Conservation (phyloP, 2,113 vertebrate species). For the Laticauda colubrina region DNA sequence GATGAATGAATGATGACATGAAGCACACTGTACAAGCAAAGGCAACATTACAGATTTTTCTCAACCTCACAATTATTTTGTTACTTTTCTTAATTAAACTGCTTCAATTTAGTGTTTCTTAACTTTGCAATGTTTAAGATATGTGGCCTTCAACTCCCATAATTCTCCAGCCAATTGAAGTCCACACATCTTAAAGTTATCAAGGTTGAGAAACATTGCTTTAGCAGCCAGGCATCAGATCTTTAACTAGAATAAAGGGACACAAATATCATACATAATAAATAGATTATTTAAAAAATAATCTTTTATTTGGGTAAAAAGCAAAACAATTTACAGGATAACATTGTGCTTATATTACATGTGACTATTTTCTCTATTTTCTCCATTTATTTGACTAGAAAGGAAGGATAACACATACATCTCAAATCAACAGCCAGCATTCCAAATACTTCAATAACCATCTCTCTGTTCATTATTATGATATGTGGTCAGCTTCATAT, state of each 20-base stretch:
- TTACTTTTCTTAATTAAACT: background rate
- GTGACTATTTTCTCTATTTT: background rate
- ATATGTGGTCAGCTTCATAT: background rate
- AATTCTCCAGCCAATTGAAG: background rate
- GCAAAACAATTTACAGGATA: background rate
- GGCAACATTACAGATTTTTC: background rate
- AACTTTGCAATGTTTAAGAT: background rate
- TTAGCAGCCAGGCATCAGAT: background rate
- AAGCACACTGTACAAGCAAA: background rate
- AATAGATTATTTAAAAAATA: background rate
- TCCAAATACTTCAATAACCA: background rate
- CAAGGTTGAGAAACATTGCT: background rate
- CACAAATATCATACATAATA: background rate
- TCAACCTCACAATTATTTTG: conserved; percentile 3
- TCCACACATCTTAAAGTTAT: background rate
- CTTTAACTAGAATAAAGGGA: background rate
- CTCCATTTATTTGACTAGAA: background rate
- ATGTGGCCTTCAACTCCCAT: background rate
- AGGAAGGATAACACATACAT: background rate
- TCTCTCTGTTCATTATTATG: background rate
- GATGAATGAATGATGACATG: background rate
- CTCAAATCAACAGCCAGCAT: background rate
- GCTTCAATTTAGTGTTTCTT: background rate
- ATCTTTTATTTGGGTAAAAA: background rate
- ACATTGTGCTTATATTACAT: background rate